These are phyloP conservation scores for Paracanthobrama guichenoti DNA, from an alignment of 2,113 vertebrate genomes.

Conservation along the genomic window DNA sequence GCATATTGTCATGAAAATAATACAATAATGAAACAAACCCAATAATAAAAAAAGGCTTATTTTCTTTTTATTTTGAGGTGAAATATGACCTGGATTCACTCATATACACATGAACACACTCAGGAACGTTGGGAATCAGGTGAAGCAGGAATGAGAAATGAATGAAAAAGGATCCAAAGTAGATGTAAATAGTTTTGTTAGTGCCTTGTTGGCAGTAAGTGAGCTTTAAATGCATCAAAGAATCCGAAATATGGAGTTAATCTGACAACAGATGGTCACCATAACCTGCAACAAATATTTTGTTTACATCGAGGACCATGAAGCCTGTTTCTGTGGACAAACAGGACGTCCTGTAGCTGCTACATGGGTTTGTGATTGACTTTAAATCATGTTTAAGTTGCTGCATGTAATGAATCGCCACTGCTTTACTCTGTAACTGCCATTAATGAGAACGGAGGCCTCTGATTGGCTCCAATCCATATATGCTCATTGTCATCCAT, in stretches of 20 bases:
- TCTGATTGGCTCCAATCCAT: neutral
- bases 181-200: neutral
- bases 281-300: neutral
- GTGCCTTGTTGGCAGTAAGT: conserved; percentile 14
- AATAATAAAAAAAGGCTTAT: neutral
- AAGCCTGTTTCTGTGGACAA: neutral
- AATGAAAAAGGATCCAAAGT: neutral
- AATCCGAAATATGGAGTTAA: neutral
- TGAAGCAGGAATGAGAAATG: neutral
- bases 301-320: neutral
- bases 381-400: neutral
- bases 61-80: neutral
- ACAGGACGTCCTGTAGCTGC: conserved; percentile 24
- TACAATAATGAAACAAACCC: neutral
- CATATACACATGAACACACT: neutral
- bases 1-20: neutral
- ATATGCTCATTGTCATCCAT: neutral
- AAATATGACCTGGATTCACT: neutral
- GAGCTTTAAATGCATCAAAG: neutral
- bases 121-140: neutral
- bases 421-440: neutral
- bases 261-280: neutral
- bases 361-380: neutral
- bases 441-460: neutral
- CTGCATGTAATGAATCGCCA: neutral